phyloP scores from a whole-genome alignment of 2,113 vertebrate species.

The Delphinus delphis region DNA sequence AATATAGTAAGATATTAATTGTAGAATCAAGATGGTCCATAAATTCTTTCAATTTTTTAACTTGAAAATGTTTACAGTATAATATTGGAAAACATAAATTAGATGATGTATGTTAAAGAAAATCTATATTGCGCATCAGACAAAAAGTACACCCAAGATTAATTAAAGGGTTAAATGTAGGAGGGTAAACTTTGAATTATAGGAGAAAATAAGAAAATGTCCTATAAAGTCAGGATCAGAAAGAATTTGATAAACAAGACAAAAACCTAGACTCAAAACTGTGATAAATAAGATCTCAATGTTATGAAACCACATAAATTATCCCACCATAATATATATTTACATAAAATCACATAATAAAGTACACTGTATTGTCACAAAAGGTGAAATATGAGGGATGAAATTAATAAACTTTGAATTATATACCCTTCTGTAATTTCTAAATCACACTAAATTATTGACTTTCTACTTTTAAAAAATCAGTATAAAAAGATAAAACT shows the following conservation, averaged over 20 bases:
- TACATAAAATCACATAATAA: background rate
- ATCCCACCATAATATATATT: background rate
- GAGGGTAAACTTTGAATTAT: background rate
- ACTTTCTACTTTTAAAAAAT: background rate
- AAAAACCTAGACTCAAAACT: background rate
- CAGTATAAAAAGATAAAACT: background rate
- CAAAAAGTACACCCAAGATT: background rate
- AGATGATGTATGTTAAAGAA: background rate
- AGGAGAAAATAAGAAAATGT: background rate
- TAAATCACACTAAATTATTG: background rate
- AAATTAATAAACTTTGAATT: background rate
- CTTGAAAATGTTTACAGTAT: background rate
- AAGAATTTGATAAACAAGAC: background rate
- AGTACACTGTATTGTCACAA: background rate
- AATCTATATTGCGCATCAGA: background rate
- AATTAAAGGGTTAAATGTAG: background rate
- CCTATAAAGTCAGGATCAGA: background rate
- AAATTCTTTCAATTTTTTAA: background rate
- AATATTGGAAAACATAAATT: background rate
- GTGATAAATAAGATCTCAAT: background rate
- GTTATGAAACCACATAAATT: background rate
- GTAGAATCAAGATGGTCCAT: background rate
- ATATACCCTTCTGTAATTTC: background rate
- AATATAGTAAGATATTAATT: background rate
- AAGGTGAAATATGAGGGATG: background rate